Conservation (phyloP, 2,888 invertebrate species). For the Mesopsocus fuscifrons region DNA sequence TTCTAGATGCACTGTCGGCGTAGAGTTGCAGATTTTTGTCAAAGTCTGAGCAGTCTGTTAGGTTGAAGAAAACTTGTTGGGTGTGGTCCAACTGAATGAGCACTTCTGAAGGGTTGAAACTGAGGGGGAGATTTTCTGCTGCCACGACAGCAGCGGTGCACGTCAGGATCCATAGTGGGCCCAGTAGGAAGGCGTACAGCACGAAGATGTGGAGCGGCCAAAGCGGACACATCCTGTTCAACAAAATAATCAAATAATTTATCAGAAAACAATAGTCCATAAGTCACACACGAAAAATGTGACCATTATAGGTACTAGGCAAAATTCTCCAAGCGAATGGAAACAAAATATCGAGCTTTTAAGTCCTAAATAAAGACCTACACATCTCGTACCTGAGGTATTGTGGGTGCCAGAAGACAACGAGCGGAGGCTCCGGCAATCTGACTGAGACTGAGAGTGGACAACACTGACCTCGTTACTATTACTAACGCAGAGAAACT, state of each 20-base stretch:
- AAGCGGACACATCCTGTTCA: constrained; percentile 35
- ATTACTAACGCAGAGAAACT: no score
- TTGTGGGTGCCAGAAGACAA: no score
- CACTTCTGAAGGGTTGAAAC: constrained; percentile 24
- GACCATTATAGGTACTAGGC: no score
- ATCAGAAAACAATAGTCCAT: no score
- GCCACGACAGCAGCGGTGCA: constrained; percentile 25
- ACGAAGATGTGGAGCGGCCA: constrained; percentile 38
- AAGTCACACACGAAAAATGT: no score
- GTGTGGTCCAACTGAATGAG: constrained; percentile 31
- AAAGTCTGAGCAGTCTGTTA: background rate
- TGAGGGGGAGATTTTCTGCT: constrained; percentile 20
- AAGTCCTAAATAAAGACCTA: no score
- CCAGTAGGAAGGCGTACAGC: constrained; percentile 32
- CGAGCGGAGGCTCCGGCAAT: no score
- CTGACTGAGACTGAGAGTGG: no score
- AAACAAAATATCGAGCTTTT: no score
- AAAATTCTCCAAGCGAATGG: no score
- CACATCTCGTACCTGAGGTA: no score
- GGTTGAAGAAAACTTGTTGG: constrained; percentile 23
- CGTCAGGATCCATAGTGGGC: constrained; percentile 33
- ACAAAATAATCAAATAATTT: constrained; percentile 16
- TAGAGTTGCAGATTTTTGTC: background rate
- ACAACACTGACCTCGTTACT: no score
- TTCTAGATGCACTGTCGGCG: background rate